Evolutionary conservation across 2,888 invertebrate species (phyloP).

Genomic region (Unio delphinus): DNA sequence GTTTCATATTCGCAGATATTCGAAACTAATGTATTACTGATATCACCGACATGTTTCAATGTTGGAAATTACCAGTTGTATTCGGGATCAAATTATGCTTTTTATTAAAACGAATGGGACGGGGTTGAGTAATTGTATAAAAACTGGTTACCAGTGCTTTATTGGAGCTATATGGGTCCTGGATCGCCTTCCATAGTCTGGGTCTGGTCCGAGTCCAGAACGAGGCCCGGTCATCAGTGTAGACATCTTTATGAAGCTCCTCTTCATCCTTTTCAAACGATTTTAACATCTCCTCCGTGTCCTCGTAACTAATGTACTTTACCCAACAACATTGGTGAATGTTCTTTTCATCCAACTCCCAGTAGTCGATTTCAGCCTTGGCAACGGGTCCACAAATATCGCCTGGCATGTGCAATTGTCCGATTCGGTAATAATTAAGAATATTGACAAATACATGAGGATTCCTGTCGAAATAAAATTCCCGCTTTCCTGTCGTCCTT

Average conservation of each 20-base stretch:
- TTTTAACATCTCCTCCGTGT: slow-evolving; percentile 43
- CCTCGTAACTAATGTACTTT: slow-evolving; percentile 51
- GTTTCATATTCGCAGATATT: no score
- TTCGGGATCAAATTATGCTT: no score
- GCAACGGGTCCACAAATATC: slow-evolving; percentile 46
- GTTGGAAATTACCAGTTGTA: no score
- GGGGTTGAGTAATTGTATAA: no score
- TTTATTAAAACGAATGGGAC: no score
- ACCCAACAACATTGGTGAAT: slow-evolving; percentile 62
- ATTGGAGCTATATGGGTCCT: slow-evolving; percentile 45
- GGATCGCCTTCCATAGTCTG: slow-evolving; percentile 45
- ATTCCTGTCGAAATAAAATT: no score
- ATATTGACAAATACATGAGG: no score
- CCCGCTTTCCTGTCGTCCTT: no score
- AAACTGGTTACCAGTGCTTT: slow-evolving; percentile 38
- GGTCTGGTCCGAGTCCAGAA: slow-evolving; percentile 34
- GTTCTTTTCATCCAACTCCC: slow-evolving; percentile 57
- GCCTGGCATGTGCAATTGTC: slow-evolving; percentile 42
- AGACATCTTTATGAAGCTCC: slow-evolving; percentile 29
- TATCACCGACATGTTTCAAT: no score
- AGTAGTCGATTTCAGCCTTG: slow-evolving; percentile 55
- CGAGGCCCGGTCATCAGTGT: slow-evolving; percentile 26
- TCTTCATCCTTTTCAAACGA: slow-evolving; percentile 46
- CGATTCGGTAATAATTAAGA: no score
- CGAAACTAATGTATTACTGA: no score